phyloP scores from a whole-genome alignment of 2,888 invertebrate genomes.

The Ormia ochracea region DNA sequence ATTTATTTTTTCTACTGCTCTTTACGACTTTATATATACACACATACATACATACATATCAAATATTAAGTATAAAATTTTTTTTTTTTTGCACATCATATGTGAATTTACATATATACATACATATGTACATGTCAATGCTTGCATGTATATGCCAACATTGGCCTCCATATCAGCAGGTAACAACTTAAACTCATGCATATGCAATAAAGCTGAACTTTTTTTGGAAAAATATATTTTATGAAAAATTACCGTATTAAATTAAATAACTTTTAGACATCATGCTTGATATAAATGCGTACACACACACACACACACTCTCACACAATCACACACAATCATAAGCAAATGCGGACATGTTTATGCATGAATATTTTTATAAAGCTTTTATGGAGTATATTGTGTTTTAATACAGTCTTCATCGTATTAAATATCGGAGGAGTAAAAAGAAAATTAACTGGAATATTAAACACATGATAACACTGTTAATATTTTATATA shows the following conservation, averaged over 20 bases:
- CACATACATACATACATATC: not conserved
- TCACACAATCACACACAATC: no score
- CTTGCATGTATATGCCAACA: not conserved
- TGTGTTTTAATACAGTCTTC: conserved; percentile 20
- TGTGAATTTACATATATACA: conserved; percentile 6
- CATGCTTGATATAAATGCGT: not conserved
- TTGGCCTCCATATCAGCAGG: not conserved
- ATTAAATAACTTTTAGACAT: conserved; percentile 34
- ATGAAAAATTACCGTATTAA: conserved; percentile 32
- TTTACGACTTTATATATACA: no score
- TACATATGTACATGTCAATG: not conserved
- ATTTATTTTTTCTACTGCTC: not conserved
- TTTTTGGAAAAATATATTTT: not conserved
- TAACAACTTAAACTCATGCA: not conserved
- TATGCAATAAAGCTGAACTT: not conserved
- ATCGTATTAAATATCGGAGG: conserved; percentile 17
- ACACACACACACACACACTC: not conserved
- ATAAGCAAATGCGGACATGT: no score
- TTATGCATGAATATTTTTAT: not conserved
- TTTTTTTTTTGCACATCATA: not conserved
- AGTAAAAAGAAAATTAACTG: conserved; percentile 9
- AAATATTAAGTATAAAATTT: not conserved
- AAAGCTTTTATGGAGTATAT: not conserved
- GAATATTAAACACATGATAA: conserved; percentile 41
- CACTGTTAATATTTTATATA: conserved; percentile 35